Evolutionary conservation across 92 coral and sea anemone species (phyloP).

Genomic region (Porites cylindrica): DNA sequence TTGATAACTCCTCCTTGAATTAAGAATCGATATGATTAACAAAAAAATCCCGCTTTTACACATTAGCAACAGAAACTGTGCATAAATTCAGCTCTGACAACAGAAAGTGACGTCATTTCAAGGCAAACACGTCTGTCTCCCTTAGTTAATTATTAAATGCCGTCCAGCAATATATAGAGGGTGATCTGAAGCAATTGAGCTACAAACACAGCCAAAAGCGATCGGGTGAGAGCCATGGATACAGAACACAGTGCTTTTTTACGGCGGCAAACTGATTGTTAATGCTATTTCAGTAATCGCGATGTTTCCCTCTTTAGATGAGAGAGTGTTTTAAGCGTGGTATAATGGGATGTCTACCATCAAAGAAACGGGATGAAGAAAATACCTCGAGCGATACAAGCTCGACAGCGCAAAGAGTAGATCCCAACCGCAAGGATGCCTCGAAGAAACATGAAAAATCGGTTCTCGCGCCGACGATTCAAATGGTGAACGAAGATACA

Average conservation of each 20-base stretch:
- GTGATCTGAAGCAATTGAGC: conserved; percentile 35
- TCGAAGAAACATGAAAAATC: conserved; percentile 44
- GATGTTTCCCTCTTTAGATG: conserved; percentile 71
- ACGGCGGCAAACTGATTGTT: conserved; percentile 46
- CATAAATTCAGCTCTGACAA: conserved; percentile 19
- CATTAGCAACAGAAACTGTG: conserved; percentile 40
- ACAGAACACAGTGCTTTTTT: conserved; percentile 19
- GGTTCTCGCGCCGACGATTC: conserved; percentile 80
- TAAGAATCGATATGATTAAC: conserved; percentile 11
- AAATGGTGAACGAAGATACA: conserved; percentile 95
- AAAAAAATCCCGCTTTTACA: background rate
- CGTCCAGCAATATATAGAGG: conserved; percentile 44
- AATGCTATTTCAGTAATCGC: conserved; percentile 32
- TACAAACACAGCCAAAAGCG: background rate
- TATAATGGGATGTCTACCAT: conserved; percentile 97
- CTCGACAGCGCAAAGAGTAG: conserved; percentile 57
- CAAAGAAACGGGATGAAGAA: conserved; percentile 72
- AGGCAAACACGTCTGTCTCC: conserved; percentile 56
- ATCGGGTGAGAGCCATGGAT: background rate
- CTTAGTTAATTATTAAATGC: conserved; percentile 83
- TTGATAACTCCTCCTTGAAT: background rate
- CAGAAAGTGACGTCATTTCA: conserved; percentile 61
- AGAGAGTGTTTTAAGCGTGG: conserved; percentile 79
- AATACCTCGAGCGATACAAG: conserved; percentile 60
- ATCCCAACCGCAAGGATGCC: conserved; percentile 34